Percentiles rank a stretch among this genome's conserved stretches.
These are phyloP conservation scores for Cepaea hortensis DNA, from an alignment of 2,888 invertebrate species.

Conservation along the genomic window DNA sequence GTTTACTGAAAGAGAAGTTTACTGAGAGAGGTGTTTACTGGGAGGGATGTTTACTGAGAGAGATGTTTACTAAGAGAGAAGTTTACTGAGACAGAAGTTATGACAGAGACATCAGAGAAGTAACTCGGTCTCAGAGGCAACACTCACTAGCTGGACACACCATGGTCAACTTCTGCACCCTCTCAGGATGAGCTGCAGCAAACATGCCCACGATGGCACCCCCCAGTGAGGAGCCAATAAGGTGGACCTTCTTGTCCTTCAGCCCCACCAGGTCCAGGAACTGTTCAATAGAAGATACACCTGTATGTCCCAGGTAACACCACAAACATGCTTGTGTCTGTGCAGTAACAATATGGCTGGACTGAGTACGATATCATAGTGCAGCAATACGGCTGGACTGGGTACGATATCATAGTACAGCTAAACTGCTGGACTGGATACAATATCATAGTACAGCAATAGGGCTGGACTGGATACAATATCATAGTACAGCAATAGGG, in stretches of 20 bases:
- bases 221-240: constrained; percentile 42
- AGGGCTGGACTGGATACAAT: no score
- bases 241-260: constrained; percentile 33
- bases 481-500: no score
- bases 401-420: no score
- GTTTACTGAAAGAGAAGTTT: not conserved
- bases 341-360: no score
- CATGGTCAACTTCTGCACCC: constrained; percentile 43
- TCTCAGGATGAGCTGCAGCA: constrained; percentile 42
- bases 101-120: not conserved
- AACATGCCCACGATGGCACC: constrained; percentile 43
- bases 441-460: no score
- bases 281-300: not conserved
- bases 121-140: not conserved
- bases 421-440: no score
- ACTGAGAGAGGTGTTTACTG: no score
- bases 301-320: not conserved
- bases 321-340: not conserved
- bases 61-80: no score
- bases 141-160: constrained; percentile 47
- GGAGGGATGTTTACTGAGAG: no score
- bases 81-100: not conserved
- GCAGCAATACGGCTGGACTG: no score
- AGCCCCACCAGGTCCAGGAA: constrained; percentile 40
- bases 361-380: no score